These are phyloP conservation scores for Taphrorychus bicolor DNA, from an alignment of 2,888 invertebrate genomes.

Conservation along the genomic window DNA sequence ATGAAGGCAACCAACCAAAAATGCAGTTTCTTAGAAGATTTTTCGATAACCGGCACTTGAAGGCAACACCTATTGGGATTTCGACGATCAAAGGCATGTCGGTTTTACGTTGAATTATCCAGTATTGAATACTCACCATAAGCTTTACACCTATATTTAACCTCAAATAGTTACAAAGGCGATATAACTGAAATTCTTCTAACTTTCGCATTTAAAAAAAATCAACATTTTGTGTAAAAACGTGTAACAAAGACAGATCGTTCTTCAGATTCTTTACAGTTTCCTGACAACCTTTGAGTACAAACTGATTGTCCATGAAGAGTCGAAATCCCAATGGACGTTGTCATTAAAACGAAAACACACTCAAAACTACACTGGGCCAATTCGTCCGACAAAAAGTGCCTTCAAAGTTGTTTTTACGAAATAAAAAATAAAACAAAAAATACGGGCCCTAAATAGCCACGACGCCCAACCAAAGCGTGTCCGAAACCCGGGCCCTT, in stretches of 20 bases:
- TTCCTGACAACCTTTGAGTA: no score
- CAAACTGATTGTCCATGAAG: no score
- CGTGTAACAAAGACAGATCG: background rate
- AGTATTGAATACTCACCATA: background rate
- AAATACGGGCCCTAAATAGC: slow-evolving; percentile 89
- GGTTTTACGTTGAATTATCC: background rate
- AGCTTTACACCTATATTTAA: no score
- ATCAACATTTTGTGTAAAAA: no score
- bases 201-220: no score
- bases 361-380: slow-evolving; percentile 82
- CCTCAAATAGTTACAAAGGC: no score
- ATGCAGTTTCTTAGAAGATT: slow-evolving; percentile 50
- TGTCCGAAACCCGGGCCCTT: slow-evolving; percentile 56
- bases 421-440: slow-evolving; percentile 78
- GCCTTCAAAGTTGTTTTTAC: slow-evolving; percentile 94
- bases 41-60: slow-evolving; percentile 41
- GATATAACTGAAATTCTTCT: no score
- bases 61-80: slow-evolving; percentile 28
- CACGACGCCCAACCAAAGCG: slow-evolving; percentile 74
- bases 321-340: slow-evolving; percentile 20
- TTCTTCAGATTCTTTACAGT: no score
- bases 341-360: slow-evolving; percentile 51
- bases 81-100: background rate
- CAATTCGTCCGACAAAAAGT: slow-evolving; percentile 95
- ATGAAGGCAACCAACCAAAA: slow-evolving; percentile 73